Percentiles rank a stretch among this genome's conserved stretches.
These are phyloP conservation scores for Diglossa cyanea DNA, from an alignment of 2,797 vertebrate genomes.

Conservation along the genomic window DNA sequence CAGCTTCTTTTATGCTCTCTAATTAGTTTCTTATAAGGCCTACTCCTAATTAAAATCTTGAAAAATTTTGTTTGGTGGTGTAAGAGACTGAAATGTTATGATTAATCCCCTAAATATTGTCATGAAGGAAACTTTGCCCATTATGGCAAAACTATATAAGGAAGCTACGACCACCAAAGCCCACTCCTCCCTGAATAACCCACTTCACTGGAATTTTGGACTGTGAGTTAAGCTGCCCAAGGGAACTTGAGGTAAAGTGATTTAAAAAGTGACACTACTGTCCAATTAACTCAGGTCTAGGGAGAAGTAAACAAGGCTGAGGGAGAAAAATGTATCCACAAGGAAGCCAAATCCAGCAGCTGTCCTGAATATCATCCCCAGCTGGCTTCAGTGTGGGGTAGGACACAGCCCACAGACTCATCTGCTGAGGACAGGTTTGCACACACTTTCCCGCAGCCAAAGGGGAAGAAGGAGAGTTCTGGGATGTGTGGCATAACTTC, in stretches of 20 bases:
- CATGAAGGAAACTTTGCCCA: background rate
- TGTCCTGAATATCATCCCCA: background rate
- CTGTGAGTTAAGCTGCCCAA: background rate
- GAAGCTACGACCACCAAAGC: background rate
- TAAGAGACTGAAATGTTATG: background rate
- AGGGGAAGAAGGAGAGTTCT: background rate
- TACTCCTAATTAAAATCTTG: background rate
- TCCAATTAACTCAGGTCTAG: background rate
- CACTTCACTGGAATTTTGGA: background rate
- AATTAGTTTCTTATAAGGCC: background rate
- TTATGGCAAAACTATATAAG: background rate
- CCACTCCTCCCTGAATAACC: background rate
- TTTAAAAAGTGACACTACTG: background rate
- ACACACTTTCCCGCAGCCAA: accelerated
- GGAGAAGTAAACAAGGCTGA: background rate
- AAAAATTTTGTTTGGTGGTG: background rate
- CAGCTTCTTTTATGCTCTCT: background rate
- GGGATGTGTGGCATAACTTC: background rate
- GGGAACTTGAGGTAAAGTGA: background rate
- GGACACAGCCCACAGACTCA: background rate
- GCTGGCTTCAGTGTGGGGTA: background rate
- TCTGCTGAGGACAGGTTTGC: background rate
- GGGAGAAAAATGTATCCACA: background rate
- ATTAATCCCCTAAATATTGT: background rate
- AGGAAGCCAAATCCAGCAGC: background rate